These are phyloP conservation scores for Dendrocincla tyrannina DNA, from an alignment of 2,797 vertebrate genomes.

Conservation along the genomic window DNA sequence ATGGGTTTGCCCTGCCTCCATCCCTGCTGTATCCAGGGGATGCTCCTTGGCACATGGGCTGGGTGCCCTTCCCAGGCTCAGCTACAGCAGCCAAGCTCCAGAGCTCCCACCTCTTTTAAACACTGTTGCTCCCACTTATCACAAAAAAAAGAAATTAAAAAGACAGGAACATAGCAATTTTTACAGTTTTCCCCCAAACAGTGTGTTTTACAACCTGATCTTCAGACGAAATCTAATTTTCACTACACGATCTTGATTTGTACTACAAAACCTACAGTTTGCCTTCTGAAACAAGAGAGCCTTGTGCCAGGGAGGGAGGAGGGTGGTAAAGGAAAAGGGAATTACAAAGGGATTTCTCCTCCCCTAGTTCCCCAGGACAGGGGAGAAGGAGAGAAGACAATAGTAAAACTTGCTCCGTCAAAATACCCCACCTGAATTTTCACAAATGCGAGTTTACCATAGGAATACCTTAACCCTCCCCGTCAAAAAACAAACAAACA, in stretches of 20 bases:
- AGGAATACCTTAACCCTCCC: accelerated
- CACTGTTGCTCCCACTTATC: not conserved
- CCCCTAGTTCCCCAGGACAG: not conserved
- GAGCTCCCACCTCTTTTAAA: not conserved
- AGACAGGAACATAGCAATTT: not conserved
- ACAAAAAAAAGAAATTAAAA: accelerated
- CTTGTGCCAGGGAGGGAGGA: not conserved
- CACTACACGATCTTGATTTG: accelerated
- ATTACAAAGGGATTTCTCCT: not conserved
- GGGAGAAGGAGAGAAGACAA: not conserved
- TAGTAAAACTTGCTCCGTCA: not conserved
- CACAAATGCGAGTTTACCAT: accelerated
- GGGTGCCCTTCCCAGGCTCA: not conserved
- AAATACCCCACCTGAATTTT: not conserved
- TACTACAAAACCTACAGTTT: not conserved
- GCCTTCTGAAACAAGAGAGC: not conserved
- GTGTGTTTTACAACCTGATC: not conserved
- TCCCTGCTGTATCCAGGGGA: not conserved
- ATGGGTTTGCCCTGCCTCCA: not conserved
- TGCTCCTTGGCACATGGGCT: not conserved
- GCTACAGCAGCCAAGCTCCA: not conserved
- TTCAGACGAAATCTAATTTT: not conserved
- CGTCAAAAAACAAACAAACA: accelerated
- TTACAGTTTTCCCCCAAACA: not conserved
- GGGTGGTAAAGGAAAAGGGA: not conserved